Evolutionary conservation across 2,113 vertebrate species (phyloP), one percentile per base, ranked within the genome.

Genomic region (Catagonus wagneri): DNA sequence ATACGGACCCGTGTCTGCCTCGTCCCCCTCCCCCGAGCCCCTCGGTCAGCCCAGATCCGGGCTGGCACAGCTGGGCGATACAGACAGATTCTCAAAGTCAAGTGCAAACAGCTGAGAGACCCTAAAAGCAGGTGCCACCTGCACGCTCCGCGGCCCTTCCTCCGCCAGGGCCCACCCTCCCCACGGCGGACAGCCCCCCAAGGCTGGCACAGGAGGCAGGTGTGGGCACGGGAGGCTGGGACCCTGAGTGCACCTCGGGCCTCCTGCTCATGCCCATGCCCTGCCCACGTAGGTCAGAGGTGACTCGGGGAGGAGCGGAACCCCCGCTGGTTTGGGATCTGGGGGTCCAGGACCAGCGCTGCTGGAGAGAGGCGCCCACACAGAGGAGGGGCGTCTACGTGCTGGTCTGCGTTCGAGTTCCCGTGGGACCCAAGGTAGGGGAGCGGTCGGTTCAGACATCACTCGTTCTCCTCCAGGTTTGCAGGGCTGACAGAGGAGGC

Each of bases 61-160:
- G 63, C 88, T 23, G 1, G 1, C 4, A 29, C 27, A 36, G 23
- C 9, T 52, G 34, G 66, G 44, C 6, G 7, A 11, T 1, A 19
- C 25, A 39, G 36, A 32, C 11, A 0, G 17, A 13, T 12, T 58
- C 65, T 58, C 60, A 5, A 0, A 7, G 29, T 8, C 0, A 5
- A 69, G 63, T 12, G 17, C 78, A 50, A 14, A 61, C 52, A 8
- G 52, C 54, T 54, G 52, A 32, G 19, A 1, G 19, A 6, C 34
- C 5, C 65, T 50, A 34, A 66, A 3, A 44, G 63, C 5, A 2
- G 34, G 10, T 25, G 34, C 63, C 87, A n/a, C 7, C 25, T 29
- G 10, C 65, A 50, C 1, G 0, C 54, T 25, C 79, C 6, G 0
- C 19, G 9, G 44, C 72, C 91, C 52, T 23, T 34, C 22, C 7